Base-by-base conservation (phyloP, 2,888 invertebrate genomes). In the Pinctada fucata region DNA sequence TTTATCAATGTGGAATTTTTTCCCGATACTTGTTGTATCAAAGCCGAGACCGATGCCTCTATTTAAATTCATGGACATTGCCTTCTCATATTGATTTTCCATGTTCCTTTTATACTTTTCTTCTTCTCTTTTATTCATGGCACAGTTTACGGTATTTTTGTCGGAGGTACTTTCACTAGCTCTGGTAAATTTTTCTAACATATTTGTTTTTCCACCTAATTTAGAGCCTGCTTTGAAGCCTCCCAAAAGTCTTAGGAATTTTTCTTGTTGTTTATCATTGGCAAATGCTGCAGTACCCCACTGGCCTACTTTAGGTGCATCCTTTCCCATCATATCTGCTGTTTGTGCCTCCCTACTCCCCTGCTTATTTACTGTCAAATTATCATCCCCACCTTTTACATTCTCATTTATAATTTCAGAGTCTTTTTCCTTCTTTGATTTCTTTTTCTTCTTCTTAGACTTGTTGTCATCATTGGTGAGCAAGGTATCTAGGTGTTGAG, bases 1-100 rank as follows among this genome's bases (percentile, higher is more conserved):
- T 75, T 79, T 80, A 77, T 90, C 87, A 76, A 90, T 90, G 70
- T 87, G 82, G 75, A 90, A 89, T 72, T 86, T 89, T 76, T 90
- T 90, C 5, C 87, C 87, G 47, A 82, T 86, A 10, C 83, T 84
- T 5, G 86, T 85, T 72, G 84, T 82, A 64, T 82, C 81, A 82
- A 86, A 90, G 3, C 90, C 90, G 10, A 90, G 77, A 3, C 90
- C 90, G 16, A 84, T 51, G 3, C 89, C 89, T 71, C 84, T 81
- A 52, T 87, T 84, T 45, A 87, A 78, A 66, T 86, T 88, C 72
- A 85, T 82, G 5, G 80, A 48, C 81, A 87, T 77, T 1, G 90
- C 89, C 50, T 81, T 83, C 45, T 87, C 84, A 80, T 85, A 90
- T 51, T 89, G 86, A n/a, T 82, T 81, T 48, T 87, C 88, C 64